A percentile compares a stretch with the other conserved stretches of the same genome.
phyloP scores from a whole-genome alignment of 2,888 invertebrate species.

The Apoderus coryli region DNA sequence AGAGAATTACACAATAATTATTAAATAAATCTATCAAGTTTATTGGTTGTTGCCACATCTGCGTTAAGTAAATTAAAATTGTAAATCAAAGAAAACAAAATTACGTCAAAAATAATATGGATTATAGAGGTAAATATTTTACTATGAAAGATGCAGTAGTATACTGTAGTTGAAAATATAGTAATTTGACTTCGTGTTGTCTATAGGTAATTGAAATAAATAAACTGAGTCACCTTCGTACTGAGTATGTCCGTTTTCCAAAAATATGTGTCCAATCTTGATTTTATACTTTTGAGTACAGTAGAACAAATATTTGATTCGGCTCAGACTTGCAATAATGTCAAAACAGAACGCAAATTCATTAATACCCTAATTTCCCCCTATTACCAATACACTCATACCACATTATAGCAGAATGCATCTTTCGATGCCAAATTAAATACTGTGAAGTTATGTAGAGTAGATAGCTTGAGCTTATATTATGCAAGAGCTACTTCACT shows the following conservation, averaged over 20 bases:
- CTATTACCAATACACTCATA: slow-evolving; percentile 16
- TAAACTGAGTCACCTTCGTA: slow-evolving; percentile 21
- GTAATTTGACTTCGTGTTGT: no score
- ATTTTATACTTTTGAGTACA: slow-evolving; percentile 16
- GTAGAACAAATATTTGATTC: slow-evolving; percentile 19
- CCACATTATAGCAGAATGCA: slow-evolving; percentile 14
- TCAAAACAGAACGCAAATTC: slow-evolving; percentile 22
- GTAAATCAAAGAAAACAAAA: no score
- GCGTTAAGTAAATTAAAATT: no score
- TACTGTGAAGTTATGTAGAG: slow-evolving; percentile 20
- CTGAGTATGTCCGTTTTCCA: slow-evolving; percentile 21
- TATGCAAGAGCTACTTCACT: slow-evolving; percentile 18
- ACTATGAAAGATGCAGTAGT: no score
- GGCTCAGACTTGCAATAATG: slow-evolving; percentile 21
- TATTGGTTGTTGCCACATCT: no score
- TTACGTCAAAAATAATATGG: no score
- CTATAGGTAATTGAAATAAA: no score
- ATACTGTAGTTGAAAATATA: no score
- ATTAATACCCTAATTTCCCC: slow-evolving; percentile 10
- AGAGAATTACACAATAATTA: no score
- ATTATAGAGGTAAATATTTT: no score
- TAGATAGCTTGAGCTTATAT: slow-evolving; percentile 17
- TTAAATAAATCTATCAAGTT: no score
- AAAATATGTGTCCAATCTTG: slow-evolving; percentile 19
- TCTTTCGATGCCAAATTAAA: slow-evolving; percentile 14